A percentile compares a stretch with the other conserved stretches of the same genome.
Evolutionary conservation across 2,113 vertebrate genomes (phyloP).

Genomic region (Bombycilla garrulus): DNA sequence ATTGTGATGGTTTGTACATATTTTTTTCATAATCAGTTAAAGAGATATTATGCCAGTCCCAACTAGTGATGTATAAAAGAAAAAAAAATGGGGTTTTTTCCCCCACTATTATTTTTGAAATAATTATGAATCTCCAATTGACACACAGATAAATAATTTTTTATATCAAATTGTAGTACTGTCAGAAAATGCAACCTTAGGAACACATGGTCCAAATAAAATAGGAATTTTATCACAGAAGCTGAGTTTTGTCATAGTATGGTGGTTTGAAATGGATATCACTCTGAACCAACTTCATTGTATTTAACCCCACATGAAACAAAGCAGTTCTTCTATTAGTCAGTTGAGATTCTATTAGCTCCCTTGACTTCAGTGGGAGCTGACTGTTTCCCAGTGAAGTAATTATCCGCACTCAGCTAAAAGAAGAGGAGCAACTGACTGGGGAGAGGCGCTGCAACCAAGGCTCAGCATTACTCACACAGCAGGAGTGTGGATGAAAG

Average conservation of each 20-base stretch:
- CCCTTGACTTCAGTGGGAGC: conserved; percentile 24
- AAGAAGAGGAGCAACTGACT: conserved; percentile 38
- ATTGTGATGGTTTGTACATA: background rate
- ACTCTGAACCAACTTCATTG: background rate
- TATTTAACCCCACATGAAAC: conserved; percentile 37
- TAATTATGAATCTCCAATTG: background rate
- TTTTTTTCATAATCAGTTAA: background rate
- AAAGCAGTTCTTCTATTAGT: background rate
- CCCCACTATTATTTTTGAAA: background rate
- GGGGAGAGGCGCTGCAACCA: background rate
- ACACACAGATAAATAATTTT: background rate
- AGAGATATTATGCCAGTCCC: background rate
- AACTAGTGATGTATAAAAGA: background rate
- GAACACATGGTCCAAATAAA: rapidly evolving
- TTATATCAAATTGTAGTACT: background rate
- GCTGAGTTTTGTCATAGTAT: background rate
- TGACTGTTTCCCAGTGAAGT: conserved; percentile 44
- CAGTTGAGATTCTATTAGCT: conserved; percentile 36
- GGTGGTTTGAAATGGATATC: background rate
- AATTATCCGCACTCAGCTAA: conserved; percentile 51
- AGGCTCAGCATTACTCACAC: background rate
- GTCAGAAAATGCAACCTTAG: background rate
- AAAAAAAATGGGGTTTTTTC: rapidly evolving
- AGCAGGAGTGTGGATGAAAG: conserved; percentile 53
- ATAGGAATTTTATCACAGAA: background rate